These are phyloP conservation scores for Hydroisotoma schaefferi DNA, from an alignment of 2,888 invertebrate genomes.

Conservation along the genomic window DNA sequence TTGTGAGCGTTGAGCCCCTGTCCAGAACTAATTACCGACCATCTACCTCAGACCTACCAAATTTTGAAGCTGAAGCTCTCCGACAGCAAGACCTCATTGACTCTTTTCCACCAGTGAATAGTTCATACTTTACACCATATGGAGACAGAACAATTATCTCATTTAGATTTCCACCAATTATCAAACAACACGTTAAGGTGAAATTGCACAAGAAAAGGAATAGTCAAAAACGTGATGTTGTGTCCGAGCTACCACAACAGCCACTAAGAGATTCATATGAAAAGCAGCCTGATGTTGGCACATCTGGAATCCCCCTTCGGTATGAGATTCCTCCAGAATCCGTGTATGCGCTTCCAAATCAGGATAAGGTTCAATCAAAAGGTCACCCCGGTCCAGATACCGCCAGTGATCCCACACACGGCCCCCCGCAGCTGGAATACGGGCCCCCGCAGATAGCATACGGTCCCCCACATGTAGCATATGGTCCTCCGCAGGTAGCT, in stretches of 20 bases:
- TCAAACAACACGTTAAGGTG: no score
- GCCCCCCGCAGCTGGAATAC: background rate
- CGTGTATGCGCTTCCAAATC: no score
- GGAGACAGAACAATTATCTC: constrained; percentile 9
- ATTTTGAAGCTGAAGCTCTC: constrained; percentile 2
- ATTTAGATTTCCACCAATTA: constrained; percentile 1
- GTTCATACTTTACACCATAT: constrained; percentile 7
- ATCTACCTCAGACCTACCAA: no score
- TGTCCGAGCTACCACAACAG: background rate
- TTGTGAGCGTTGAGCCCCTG: no score
- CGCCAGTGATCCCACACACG: background rate
- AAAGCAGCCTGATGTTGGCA: background rate
- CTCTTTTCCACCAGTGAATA: background rate
- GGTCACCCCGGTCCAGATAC: background rate
- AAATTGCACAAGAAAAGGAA: no score
- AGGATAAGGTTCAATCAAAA: no score
- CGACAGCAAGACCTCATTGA: background rate
- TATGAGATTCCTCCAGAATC: no score
- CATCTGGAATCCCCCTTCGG: no score
- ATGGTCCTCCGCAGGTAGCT: background rate
- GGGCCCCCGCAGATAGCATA: background rate
- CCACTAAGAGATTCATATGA: background rate
- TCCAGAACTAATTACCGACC: no score
- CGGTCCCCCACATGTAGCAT: no score
- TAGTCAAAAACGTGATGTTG: no score